Evolutionary conservation across 2,888 invertebrate genomes (phyloP).

Genomic region (Amiota minor): DNA sequence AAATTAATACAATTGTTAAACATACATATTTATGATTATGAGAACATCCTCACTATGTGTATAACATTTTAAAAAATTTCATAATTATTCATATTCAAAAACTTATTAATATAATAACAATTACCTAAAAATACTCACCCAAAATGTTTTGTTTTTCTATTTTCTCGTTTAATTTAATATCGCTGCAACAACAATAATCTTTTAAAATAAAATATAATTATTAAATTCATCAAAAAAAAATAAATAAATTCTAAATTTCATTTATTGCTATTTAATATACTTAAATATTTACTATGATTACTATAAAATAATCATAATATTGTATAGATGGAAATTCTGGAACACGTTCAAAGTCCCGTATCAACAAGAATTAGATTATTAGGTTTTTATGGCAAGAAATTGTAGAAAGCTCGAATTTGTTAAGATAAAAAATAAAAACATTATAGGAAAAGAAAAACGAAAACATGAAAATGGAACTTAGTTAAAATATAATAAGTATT

Average conservation of each 20-base stretch:
- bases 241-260: background rate
- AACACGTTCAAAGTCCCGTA: constrained; percentile 73
- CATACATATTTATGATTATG: no score
- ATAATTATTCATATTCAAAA: constrained; percentile 6
- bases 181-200: constrained; percentile 36
- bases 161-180: constrained; percentile 27
- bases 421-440: background rate
- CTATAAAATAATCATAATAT: constrained; percentile 24
- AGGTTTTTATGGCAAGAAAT: constrained; percentile 74
- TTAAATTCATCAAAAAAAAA: constrained; percentile 14
- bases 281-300: no score
- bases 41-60: no score
- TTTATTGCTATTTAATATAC: no score
- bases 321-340: constrained; percentile 73
- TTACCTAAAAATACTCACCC: background rate
- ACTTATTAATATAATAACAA: background rate
- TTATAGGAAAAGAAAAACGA: background rate
- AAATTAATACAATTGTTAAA: no score
- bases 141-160: constrained; percentile 24
- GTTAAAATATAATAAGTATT: background rate
- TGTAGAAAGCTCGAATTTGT: constrained; percentile 57
- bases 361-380: constrained; percentile 73
- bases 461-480: background rate
- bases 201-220: constrained; percentile 40
- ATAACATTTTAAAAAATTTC: background rate